These are phyloP conservation scores for Trogon melanurus DNA, from an alignment of 2,113 vertebrate species.

Conservation along the genomic window DNA sequence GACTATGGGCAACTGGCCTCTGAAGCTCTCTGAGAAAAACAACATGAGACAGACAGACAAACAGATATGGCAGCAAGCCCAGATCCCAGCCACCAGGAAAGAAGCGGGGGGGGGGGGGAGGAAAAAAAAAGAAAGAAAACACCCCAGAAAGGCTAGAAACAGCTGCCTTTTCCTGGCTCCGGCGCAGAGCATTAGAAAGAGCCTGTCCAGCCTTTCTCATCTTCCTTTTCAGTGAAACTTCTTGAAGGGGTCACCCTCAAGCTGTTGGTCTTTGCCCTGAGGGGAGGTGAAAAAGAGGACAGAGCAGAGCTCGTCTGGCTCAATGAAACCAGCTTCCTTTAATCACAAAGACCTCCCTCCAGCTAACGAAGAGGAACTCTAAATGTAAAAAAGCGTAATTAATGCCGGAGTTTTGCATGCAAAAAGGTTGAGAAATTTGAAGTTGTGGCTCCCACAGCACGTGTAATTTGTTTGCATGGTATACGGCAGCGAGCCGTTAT, in stretches of 20 bases:
- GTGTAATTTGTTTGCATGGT: conserved; percentile 33
- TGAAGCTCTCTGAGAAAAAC: conserved; percentile 72
- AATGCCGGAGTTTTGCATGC: conserved; percentile 49
- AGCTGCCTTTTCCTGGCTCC: conserved; percentile 74
- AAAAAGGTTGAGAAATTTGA: conserved; percentile 48
- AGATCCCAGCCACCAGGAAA: conserved; percentile 46
- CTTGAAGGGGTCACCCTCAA: conserved; percentile 68
- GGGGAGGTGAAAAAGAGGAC: conserved; percentile 77
- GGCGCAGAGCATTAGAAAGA: conserved; percentile 43
- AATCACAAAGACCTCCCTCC: conserved; percentile 65
- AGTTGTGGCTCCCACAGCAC: conserved; percentile 53
- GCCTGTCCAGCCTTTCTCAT: conserved; percentile 54
- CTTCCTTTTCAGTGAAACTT: conserved; percentile 62
- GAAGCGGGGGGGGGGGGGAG: not conserved
- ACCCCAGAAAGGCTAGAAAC: conserved; percentile 61
- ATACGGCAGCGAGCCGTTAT: not conserved
- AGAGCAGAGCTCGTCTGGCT: conserved; percentile 61
- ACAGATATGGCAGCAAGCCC: conserved; percentile 74
- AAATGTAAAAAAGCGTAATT: conserved; percentile 44
- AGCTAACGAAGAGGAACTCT: conserved; percentile 1
- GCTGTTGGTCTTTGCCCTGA: conserved; percentile 72
- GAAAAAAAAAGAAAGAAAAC: not conserved
- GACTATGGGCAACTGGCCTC: conserved; percentile 65
- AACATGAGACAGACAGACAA: conserved; percentile 65
- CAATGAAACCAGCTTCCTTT: conserved; percentile 65